Percentiles rank a stretch among this genome's conserved stretches.
These are phyloP conservation scores for Melospiza georgiana DNA, from an alignment of 2,113 vertebrate species.

Conservation along the genomic window DNA sequence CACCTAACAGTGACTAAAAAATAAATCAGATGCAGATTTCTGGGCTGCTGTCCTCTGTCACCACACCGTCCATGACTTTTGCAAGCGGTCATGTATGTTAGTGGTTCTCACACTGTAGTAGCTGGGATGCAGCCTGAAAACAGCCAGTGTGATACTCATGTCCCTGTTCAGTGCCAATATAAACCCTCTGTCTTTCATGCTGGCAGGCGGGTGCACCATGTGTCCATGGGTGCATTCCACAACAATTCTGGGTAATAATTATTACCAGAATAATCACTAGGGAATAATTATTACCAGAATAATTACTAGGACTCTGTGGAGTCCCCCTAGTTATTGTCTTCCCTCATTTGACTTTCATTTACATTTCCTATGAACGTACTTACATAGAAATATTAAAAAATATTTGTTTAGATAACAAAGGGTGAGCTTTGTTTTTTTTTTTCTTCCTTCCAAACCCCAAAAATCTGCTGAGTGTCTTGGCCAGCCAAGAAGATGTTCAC, in stretches of 20 bases:
- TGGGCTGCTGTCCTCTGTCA: background rate
- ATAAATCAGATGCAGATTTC: background rate
- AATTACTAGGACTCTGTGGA: background rate
- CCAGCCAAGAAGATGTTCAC: slow-evolving; percentile 22
- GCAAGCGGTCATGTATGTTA: background rate
- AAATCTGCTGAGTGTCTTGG: slow-evolving; percentile 13
- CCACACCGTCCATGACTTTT: background rate
- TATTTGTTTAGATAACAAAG: slow-evolving; percentile 46
- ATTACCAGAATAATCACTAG: background rate
- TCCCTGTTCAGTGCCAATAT: background rate
- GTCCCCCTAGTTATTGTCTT: background rate
- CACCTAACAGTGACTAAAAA: background rate
- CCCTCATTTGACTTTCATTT: background rate
- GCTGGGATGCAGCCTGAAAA: background rate
- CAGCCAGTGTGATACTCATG: rapidly evolving
- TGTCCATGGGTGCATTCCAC: background rate
- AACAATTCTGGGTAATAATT: background rate
- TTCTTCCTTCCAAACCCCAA: background rate
- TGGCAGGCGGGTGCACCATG: background rate
- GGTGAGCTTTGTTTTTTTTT: background rate
- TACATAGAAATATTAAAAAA: background rate
- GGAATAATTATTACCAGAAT: background rate
- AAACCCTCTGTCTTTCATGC: background rate
- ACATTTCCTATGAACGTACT: background rate
- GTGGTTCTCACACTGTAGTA: background rate